A percentile compares a stretch with the other conserved stretches of the same genome.
phyloP scores from a whole-genome alignment of 2,797 vertebrate species.

The Vultur gryphus region DNA sequence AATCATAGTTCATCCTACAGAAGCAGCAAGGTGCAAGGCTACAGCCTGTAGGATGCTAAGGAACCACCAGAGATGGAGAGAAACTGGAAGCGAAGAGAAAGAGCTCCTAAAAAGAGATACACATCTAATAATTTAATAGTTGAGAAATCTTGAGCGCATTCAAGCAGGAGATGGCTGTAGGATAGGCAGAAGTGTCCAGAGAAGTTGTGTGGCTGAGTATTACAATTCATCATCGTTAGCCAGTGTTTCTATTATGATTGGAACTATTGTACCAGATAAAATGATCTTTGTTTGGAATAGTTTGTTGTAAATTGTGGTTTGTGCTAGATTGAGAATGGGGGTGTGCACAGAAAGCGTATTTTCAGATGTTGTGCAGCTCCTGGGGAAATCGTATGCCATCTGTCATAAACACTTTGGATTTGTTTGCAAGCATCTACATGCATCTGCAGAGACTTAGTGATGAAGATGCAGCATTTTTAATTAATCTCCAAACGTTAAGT shows the following conservation, averaged over 20 bases:
- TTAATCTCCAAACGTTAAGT: background rate
- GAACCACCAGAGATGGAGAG: background rate
- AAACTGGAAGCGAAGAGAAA: background rate
- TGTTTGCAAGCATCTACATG: background rate
- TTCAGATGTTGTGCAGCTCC: background rate
- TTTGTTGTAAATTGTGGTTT: background rate
- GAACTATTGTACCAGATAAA: background rate
- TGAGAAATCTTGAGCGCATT: background rate
- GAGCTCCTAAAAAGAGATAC: background rate
- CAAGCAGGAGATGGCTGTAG: background rate
- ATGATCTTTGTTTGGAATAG: background rate
- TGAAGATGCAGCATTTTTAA: background rate
- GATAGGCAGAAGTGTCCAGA: background rate
- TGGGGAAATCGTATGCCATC: background rate
- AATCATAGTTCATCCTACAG: background rate
- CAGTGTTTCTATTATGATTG: background rate
- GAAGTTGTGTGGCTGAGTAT: background rate
- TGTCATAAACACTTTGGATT: background rate
- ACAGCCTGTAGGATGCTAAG: background rate
- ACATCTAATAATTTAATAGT: background rate
- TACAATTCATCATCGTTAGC: background rate
- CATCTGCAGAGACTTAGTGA: background rate
- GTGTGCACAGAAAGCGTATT: accelerated
- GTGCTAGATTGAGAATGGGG: background rate
- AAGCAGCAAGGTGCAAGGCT: background rate